Evolutionary conservation across 2,888 invertebrate species (phyloP), one percentile per base, ranked within the genome.

Genomic region (Napeogenes inachia): DNA sequence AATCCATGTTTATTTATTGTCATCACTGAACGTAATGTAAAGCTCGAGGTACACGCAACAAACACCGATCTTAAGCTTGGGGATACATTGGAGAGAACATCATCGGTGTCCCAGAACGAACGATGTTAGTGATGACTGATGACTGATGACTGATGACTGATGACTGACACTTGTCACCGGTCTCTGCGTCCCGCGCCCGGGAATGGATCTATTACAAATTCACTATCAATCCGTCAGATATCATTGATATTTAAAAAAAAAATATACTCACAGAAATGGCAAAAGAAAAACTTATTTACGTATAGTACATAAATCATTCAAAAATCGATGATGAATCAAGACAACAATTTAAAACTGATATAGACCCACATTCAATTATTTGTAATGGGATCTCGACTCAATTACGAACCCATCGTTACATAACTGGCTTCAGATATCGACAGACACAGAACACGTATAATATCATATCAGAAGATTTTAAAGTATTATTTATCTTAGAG

Each of bases 211-310:
- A n/a, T 45, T 56, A 45, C 45, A 5, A 30, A 45, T 32, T 54
- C 55, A 45, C 55, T 54, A 59, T 62, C 59, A n/a, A 61, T 60
- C 64, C 60, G 60, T 62, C 46, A 56, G 45, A 47, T 56, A 61
- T 12, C 10, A 42, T 10, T 42, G 3, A 42, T 21, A 21, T 21
- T 21, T 21, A 21, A 21, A 21, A 1, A 21, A 21, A 21, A 21
- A 21, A 21, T 21, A 21, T 21, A 21, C 1, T 21, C 21, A 21
- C 21, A 21, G 21, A 21, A 21, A 21, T 38, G 8, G 8, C 38
- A 38, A 38, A 38, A 4, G 8, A 38, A 42, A 6, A 42, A 42
- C 10, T 42, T 42, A 42, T 42, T 42, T 42, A 6, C 12, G 10
- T 42, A 42, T 10, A 10, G 21, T 21, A 21, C 21, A 21, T 21